Percentiles rank a stretch among this genome's conserved stretches.
phyloP scores from a whole-genome alignment of 2,113 vertebrate species.

The Zingel zingel region DNA sequence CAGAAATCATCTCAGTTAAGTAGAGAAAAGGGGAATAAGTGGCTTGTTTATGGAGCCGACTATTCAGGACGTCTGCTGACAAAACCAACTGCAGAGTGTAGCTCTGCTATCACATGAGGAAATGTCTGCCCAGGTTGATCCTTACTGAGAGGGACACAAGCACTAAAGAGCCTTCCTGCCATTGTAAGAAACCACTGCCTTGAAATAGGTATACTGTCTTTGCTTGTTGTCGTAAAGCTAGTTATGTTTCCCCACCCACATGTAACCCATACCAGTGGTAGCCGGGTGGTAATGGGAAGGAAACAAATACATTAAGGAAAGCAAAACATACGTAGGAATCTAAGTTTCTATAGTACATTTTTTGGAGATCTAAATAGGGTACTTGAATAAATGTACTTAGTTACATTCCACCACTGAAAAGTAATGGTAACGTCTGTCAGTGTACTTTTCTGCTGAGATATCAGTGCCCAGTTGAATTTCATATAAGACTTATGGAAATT shows the following conservation, averaged over 20 bases:
- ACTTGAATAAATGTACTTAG: no score
- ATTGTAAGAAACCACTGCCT: constrained; percentile 77
- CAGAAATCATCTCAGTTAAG: neutral
- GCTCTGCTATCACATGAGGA: constrained; percentile 70
- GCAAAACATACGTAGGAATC: no score
- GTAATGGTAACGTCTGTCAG: no score
- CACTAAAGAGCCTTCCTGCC: constrained; percentile 73
- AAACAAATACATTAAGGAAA: no score
- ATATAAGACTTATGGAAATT: no score
- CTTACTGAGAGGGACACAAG: constrained; percentile 45
- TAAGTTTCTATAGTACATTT: no score
- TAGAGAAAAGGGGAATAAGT: constrained; percentile 13
- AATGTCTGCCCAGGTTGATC: constrained; percentile 63
- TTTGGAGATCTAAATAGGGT: no score
- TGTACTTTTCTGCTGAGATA: no score
- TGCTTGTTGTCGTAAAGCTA: constrained; percentile 43
- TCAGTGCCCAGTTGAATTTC: no score
- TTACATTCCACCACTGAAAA: no score
- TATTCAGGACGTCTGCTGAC: constrained; percentile 49
- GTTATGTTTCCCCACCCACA: constrained; percentile 34
- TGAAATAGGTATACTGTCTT: constrained; percentile 27
- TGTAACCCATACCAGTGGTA: neutral
- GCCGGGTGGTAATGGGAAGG: neutral
- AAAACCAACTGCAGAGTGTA: constrained; percentile 37
- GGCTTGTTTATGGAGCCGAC: constrained; percentile 58